Base-by-base conservation (phyloP, 1,140 invertebrate genomes). In the Melipona quadrifasciata region DNA sequence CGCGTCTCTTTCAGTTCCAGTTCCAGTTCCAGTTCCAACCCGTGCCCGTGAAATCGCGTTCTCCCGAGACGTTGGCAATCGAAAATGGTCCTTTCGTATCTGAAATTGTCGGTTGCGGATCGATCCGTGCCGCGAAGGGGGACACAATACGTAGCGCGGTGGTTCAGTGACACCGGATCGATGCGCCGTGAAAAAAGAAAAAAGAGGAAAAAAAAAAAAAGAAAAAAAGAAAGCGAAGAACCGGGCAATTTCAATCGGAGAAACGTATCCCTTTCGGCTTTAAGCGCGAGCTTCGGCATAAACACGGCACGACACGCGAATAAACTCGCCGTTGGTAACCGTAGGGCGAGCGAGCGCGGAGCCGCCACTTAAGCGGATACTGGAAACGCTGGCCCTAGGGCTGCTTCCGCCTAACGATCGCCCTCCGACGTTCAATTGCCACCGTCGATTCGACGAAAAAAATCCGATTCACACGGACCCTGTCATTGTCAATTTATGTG, bases 281-380 rank as follows among this genome's bases (percentile, higher is more conserved):
- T 55, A 67, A 76, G 87, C 61, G 86, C 64, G 83, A 88, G 87
- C 83, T 80, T 86, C 39, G 64, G 86, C 84, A 74, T 85, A 87
- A 88, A 89, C 77, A 86, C 80, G n/a, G 83, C 71, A 83, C 73
- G 87, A 89, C 87, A 88, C 87, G 87, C 86, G 87, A 88, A 77
- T 88, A 83, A 86, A 82, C 88, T 86, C 65, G 68, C 34, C 58
- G 47, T 65, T 24, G 47, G 87, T 78, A 65, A 80, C 84, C 58
- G 57, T 39, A 58, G 67, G 87, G 87, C 64, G 19, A 75, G 47
- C 24, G 34, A 34, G 31, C 74, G 61, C 58, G 72, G 75, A 67
- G 53, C 70, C 65, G 51, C 74, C 84, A 82, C 80, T 89, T 89
- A 89, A 89, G 58, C 80, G 67, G 79, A 88, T 88, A 86, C 75